These are phyloP conservation scores for Cyphomyrmex costatus DNA, from an alignment of 1,140 invertebrate species.

Conservation along the genomic window DNA sequence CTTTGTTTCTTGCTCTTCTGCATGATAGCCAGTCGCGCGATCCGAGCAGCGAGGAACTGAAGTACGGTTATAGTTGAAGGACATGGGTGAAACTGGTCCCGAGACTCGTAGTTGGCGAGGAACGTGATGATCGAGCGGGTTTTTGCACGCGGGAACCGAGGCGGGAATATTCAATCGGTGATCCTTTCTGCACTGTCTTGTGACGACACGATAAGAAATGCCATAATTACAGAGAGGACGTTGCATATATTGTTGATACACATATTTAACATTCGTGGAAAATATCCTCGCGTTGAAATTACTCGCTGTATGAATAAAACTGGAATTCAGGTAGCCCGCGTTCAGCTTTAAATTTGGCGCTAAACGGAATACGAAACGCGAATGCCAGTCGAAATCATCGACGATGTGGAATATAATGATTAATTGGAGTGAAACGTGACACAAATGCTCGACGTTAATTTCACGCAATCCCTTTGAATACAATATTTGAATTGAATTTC, in stretches of 20 bases:
- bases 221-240: slow-evolving; percentile 21
- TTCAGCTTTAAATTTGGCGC: background rate
- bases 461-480: slow-evolving; percentile 59
- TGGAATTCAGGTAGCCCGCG: background rate
- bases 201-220: slow-evolving; percentile 11
- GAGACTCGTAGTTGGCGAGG: background rate
- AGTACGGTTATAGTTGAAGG: background rate
- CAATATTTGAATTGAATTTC: slow-evolving; percentile 59
- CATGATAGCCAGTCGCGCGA: background rate
- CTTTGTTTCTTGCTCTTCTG: background rate
- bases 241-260: background rate
- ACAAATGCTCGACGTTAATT: slow-evolving; percentile 37
- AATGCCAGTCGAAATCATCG: slow-evolving; percentile 8
- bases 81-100: slow-evolving; percentile 18
- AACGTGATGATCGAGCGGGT: slow-evolving; percentile 15
- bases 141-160: slow-evolving; percentile 37
- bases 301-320: slow-evolving; percentile 15
- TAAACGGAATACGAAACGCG: slow-evolving; percentile 12
- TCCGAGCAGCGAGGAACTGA: background rate
- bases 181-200: background rate
- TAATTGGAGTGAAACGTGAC: slow-evolving; percentile 62
- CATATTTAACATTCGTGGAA: background rate
- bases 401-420: slow-evolving; percentile 39
- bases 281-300: background rate
- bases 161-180: slow-evolving; percentile 44